phyloP scores from a whole-genome alignment of 2,888 invertebrate species.

The Pterostichus madidus region DNA sequence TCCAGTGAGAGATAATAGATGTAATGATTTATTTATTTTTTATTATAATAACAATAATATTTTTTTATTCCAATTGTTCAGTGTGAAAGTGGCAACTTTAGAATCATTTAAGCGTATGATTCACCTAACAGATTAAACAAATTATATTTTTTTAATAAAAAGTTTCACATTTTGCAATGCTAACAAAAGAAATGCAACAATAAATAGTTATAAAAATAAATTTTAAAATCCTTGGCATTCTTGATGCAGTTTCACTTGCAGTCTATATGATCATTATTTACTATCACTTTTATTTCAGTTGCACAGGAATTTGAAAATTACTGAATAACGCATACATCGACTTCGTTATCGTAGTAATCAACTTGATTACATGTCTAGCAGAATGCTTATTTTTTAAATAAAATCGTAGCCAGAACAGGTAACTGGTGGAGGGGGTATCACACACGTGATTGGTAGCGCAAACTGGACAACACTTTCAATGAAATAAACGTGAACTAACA shows the following conservation, averaged over 20 bases:
- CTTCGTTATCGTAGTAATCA: constrained; percentile 2
- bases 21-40: too few species aligned
- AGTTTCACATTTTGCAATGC: too few species aligned
- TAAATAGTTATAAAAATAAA: too few species aligned
- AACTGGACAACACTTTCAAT: constrained; percentile 48
- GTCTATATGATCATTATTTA: not conserved
- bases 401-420: constrained; percentile 15
- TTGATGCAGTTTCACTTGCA: not conserved
- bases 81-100: too few species aligned
- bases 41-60: too few species aligned
- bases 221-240: not conserved
- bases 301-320: constrained; percentile 4
- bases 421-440: constrained; percentile 21
- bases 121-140: too few species aligned
- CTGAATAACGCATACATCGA: not conserved
- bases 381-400: not conserved
- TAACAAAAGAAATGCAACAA: too few species aligned
- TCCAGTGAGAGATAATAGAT: too few species aligned
- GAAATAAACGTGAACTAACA: constrained; percentile 40
- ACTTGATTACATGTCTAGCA: not conserved
- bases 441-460: constrained; percentile 45
- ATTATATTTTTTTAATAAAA: too few species aligned
- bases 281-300: not conserved
- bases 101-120: too few species aligned
- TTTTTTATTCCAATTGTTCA: too few species aligned